A percentile compares a stretch with the other conserved stretches of the same genome.
Evolutionary conservation across 2,797 vertebrate species (phyloP).

Genomic region (Lithobates pipiens): DNA sequence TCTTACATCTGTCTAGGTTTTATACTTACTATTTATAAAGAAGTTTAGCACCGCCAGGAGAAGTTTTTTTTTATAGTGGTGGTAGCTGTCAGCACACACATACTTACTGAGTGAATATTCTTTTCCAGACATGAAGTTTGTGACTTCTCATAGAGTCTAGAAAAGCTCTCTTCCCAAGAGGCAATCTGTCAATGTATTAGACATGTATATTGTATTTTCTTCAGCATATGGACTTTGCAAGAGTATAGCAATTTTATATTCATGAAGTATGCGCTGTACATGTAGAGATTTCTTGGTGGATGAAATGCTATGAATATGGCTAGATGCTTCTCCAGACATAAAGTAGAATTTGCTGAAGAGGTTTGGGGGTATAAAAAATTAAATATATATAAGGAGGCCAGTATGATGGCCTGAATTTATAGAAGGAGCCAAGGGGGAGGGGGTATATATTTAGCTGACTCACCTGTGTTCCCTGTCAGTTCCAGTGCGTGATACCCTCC

Average conservation of each 20-base stretch:
- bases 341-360: neutral
- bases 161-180: constrained; percentile 44
- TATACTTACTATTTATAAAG: constrained; percentile 8
- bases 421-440: too few species aligned
- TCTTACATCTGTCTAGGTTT: constrained; percentile 16
- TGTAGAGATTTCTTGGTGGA: neutral
- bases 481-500: too few species aligned
- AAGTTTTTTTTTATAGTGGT: constrained; percentile 36
- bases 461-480: too few species aligned
- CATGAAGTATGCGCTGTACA: constrained; percentile 17
- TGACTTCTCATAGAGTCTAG: constrained; percentile 27
- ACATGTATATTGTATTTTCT: constrained; percentile 47
- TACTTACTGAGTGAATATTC: constrained; percentile 14
- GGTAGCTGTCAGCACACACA: constrained; percentile 18
- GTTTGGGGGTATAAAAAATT: neutral
- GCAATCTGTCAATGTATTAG: constrained; percentile 24
- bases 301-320: constrained; percentile 19
- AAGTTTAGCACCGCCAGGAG: constrained; percentile 18
- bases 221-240: constrained; percentile 12
- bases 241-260: constrained; percentile 19
- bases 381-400: too few species aligned
- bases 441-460: too few species aligned
- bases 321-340: neutral
- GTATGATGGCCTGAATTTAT: too few species aligned
- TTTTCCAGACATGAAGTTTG: constrained; percentile 18